phyloP scores from a whole-genome alignment of 2,113 vertebrate genomes.

The Cinclus cinclus region DNA sequence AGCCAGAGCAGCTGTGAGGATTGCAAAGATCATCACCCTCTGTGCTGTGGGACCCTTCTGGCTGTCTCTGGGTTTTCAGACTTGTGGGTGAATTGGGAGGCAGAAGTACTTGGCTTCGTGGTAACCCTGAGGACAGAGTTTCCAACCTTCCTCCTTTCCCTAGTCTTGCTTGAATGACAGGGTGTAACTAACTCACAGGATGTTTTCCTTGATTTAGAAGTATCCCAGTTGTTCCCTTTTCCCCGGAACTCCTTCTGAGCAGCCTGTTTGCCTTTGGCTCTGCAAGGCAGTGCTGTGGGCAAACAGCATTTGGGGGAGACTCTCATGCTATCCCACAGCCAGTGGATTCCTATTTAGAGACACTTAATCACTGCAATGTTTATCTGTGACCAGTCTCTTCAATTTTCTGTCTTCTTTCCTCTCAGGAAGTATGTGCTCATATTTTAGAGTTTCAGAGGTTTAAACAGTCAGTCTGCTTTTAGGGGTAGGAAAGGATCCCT shows the following conservation, averaged over 20 bases:
- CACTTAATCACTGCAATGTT: background rate
- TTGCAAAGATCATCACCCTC: background rate
- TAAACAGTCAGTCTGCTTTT: background rate
- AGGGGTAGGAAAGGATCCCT: background rate
- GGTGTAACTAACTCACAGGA: background rate
- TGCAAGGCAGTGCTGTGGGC: background rate
- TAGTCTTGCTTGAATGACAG: background rate
- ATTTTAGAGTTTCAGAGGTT: background rate
- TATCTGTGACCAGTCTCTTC: background rate
- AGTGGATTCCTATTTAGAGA: background rate
- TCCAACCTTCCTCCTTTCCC: background rate
- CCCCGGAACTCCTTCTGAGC: background rate
- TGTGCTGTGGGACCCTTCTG: background rate
- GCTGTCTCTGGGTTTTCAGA: background rate
- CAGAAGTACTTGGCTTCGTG: background rate
- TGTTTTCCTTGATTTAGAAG: background rate
- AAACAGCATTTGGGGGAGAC: background rate
- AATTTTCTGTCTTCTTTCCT: background rate
- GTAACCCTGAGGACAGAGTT: background rate
- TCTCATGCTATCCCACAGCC: background rate
- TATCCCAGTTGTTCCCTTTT: background rate
- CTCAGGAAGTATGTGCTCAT: background rate
- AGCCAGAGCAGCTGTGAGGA: background rate
- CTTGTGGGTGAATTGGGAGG: fast-evolving
- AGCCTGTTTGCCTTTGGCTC: background rate